phyloP scores from a whole-genome alignment of 1,140 invertebrate species.

The Ceratoteleas bidentatus region DNA sequence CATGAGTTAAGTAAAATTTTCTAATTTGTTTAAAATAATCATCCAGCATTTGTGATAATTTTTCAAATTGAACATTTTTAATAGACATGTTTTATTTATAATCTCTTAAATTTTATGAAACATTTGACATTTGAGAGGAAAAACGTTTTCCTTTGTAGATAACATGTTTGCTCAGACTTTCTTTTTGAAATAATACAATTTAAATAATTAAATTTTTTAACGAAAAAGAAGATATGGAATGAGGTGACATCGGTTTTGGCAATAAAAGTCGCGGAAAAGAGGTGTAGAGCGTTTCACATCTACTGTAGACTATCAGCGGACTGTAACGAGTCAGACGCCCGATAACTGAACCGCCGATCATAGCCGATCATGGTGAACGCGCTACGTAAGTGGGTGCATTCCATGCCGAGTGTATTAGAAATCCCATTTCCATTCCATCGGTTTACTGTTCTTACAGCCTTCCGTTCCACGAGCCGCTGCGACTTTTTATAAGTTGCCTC shows the following conservation, averaged over 20 bases:
- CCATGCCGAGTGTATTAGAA: conserved; percentile 75
- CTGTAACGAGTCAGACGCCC: conserved; percentile 28
- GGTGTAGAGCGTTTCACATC: conserved; percentile 20
- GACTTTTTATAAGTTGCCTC: conserved; percentile 17
- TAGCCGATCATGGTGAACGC: conserved; percentile 70
- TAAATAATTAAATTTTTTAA: background rate
- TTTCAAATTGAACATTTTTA: too few species aligned
- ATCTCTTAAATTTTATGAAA: too few species aligned
- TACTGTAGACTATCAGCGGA: conserved; percentile 24
- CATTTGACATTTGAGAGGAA: too few species aligned
- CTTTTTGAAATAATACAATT: background rate
- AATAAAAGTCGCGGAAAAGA: background rate
- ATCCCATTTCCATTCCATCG: conserved; percentile 71
- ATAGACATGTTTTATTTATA: too few species aligned
- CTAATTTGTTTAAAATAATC: too few species aligned
- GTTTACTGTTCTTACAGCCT: conserved; percentile 22
- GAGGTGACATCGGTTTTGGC: too few species aligned
- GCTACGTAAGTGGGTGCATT: conserved; percentile 74
- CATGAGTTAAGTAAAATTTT: too few species aligned
- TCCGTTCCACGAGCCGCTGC: background rate
- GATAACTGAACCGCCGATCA: conserved; percentile 35
- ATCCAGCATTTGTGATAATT: too few species aligned
- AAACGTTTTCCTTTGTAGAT: background rate
- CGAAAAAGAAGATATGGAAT: background rate
- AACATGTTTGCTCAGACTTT: background rate